Evolutionary conservation across 2,888 invertebrate genomes (phyloP).

Genomic region (Mycalesis mineus): DNA sequence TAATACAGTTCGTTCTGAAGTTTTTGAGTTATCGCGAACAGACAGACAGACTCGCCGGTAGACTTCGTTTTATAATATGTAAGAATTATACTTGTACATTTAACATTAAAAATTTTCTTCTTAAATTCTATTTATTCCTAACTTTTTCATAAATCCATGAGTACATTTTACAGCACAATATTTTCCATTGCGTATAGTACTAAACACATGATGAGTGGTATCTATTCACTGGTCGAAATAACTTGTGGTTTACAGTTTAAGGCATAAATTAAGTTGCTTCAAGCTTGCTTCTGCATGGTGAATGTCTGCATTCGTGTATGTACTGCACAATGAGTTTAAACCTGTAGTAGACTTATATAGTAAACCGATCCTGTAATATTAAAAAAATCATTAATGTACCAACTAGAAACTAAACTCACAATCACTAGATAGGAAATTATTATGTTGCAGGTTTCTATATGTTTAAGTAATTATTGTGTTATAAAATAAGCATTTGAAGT

Average conservation of each 20-base stretch:
- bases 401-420: slow-evolving; percentile 2
- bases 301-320: slow-evolving; percentile 36
- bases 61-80: too few species aligned
- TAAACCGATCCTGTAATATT: not conserved
- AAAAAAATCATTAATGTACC: not conserved
- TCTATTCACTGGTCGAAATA: not conserved
- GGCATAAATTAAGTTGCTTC: slow-evolving; percentile 39
- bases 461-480: not conserved
- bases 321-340: slow-evolving; percentile 23
- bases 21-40: too few species aligned
- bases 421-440: slow-evolving; percentile 3
- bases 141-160: too few species aligned
- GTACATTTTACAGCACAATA: too few species aligned
- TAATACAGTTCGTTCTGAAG: too few species aligned
- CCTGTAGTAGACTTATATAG: slow-evolving; percentile 1
- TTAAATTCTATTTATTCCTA: too few species aligned
- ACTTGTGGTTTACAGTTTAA: slow-evolving; percentile 26
- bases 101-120: too few species aligned
- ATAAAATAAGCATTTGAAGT: not conserved
- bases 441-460: not conserved
- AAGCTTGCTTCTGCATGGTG: slow-evolving; percentile 61
- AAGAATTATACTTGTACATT: too few species aligned
- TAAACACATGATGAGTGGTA: slow-evolving; percentile 17
- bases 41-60: too few species aligned
- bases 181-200: too few species aligned